Percentiles rank a stretch among this genome's conserved stretches.
Evolutionary conservation across 2,888 invertebrate species (phyloP).

Genomic region (Piscicola geometra): DNA sequence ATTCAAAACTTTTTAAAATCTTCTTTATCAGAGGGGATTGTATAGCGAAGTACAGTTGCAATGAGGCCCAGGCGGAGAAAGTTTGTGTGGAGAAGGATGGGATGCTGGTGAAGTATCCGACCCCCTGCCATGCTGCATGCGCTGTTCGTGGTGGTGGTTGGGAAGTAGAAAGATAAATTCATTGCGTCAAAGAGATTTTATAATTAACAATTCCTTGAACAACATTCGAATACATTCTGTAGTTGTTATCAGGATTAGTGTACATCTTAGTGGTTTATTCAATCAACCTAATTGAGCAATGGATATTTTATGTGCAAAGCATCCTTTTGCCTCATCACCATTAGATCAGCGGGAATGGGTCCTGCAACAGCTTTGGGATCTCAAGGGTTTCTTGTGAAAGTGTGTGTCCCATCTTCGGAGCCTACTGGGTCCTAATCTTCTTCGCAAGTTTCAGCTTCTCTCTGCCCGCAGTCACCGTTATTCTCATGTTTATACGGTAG

Average conservation of each 20-base stretch:
- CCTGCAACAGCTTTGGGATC: constrained; percentile 18
- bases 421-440: constrained; percentile 35
- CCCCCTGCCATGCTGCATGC: constrained; percentile 37
- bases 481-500: constrained; percentile 37
- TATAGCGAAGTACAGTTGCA: constrained; percentile 19
- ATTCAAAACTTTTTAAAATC: too few species aligned
- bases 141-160: neutral
- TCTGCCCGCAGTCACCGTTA: constrained; percentile 29
- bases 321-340: neutral
- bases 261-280: too few species aligned
- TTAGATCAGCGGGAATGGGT: constrained; percentile 15
- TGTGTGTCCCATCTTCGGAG: constrained; percentile 30
- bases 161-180: too few species aligned
- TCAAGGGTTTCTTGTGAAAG: constrained; percentile 21
- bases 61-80: constrained; percentile 20
- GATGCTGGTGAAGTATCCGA: constrained; percentile 7
- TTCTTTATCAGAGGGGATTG: constrained; percentile 9
- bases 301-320: too few species aligned
- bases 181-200: too few species aligned
- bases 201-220: too few species aligned
- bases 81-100: constrained; percentile 29
- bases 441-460: constrained; percentile 27
- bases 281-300: too few species aligned
- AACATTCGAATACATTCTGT: too few species aligned
- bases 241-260: too few species aligned